These are phyloP conservation scores for Daktulosphaira vitifoliae DNA, from an alignment of 1,140 invertebrate genomes.

Conservation along the genomic window DNA sequence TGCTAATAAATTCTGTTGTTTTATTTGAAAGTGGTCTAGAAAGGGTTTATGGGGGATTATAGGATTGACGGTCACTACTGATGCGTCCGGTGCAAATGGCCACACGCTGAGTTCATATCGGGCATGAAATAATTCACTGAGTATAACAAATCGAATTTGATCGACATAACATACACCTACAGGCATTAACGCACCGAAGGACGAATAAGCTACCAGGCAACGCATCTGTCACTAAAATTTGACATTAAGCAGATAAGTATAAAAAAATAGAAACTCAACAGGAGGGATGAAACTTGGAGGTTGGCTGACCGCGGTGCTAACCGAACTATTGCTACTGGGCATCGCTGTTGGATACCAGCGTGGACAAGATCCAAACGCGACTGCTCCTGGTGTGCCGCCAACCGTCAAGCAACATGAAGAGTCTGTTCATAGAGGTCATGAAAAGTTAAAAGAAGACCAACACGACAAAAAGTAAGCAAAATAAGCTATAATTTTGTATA, in stretches of 20 bases:
- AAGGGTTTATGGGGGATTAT: background rate
- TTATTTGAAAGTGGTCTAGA: background rate
- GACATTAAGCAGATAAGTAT: conserved; percentile 21
- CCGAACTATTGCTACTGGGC: conserved; percentile 20
- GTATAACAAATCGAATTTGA: conserved; percentile 29
- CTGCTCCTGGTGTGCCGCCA: conserved; percentile 3
- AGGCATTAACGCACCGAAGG: background rate
- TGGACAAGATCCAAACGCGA: conserved; percentile 62
- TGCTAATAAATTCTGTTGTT: no score
- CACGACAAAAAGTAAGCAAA: conserved; percentile 57
- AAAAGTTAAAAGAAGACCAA: conserved; percentile 58
- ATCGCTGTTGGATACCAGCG: conserved; percentile 42
- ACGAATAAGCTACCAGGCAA: background rate
- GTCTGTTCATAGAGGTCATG: conserved; percentile 54
- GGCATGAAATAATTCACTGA: conserved; percentile 18
- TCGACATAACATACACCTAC: conserved; percentile 9
- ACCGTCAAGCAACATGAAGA: conserved; percentile 11
- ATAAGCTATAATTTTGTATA: no score
- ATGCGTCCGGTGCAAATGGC: background rate
- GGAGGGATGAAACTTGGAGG: background rate
- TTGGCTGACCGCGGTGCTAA: background rate
- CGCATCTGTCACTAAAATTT: conserved; percentile 29
- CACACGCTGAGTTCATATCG: conserved; percentile 23
- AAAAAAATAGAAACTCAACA: background rate
- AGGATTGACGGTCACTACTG: conserved; percentile 13